These are phyloP conservation scores for Clarias laeviceps DNA, from an alignment of 2,797 vertebrate species.

Conservation along the genomic window DNA sequence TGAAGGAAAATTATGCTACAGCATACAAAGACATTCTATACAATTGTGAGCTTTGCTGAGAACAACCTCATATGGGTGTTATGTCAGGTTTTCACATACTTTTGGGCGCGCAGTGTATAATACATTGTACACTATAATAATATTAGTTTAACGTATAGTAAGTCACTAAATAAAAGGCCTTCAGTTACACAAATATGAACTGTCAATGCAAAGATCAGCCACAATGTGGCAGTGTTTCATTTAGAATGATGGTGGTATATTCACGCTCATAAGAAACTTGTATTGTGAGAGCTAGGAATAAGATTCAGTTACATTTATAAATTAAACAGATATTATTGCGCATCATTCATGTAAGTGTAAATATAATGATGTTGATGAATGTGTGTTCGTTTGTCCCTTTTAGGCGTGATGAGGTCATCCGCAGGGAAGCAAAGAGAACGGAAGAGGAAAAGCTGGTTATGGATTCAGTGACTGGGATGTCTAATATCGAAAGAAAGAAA, in stretches of 20 bases:
- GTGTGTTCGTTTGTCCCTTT: neutral
- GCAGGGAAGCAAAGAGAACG: conserved; percentile 62
- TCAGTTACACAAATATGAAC: neutral
- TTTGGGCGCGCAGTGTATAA: neutral
- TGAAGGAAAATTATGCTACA: neutral
- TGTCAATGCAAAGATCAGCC: neutral
- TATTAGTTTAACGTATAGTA: neutral
- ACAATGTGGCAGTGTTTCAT: conserved; percentile 38
- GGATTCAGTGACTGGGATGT: conserved; percentile 62
- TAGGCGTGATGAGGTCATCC: conserved; percentile 72
- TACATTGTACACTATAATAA: neutral
- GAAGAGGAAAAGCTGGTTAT: conserved; percentile 64
- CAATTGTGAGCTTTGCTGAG: neutral
- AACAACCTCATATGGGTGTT: neutral
- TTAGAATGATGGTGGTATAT: neutral
- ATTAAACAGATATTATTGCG: neutral
- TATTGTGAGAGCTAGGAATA: neutral
- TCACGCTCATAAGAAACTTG: neutral
- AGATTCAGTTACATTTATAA: neutral
- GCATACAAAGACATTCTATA: neutral
- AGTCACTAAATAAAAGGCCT: neutral
- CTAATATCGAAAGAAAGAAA: conserved; percentile 25
- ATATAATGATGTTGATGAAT: neutral
- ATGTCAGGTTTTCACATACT: neutral
- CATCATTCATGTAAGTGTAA: neutral